Conservation (phyloP, 37 sponge, comb jelly and placozoan genomes). For the Bolinopsis microptera region DNA sequence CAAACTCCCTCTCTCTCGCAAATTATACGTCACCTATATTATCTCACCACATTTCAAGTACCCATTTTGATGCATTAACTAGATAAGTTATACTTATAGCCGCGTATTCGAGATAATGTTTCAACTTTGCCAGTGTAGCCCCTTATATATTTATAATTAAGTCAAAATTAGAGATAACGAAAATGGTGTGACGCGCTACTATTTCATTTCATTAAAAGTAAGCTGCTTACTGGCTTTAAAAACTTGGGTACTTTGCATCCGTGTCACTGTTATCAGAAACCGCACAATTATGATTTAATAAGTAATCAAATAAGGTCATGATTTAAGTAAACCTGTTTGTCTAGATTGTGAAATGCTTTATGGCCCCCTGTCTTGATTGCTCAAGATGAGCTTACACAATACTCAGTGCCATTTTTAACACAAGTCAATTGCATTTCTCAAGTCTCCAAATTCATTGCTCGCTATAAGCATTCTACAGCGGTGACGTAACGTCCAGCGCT, state of each 20-base stretch:
- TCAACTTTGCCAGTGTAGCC: too few species aligned
- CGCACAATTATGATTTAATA: neutral
- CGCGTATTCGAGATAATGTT: too few species aligned
- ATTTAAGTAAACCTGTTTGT: slow-evolving; percentile 1
- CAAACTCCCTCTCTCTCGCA: neutral
- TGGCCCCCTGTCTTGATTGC: slow-evolving; percentile 7
- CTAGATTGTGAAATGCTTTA: slow-evolving; percentile 28
- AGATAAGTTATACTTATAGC: too few species aligned
- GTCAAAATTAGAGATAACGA: too few species aligned
- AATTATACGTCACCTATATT: too few species aligned
- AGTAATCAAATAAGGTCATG: neutral
- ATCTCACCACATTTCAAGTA: too few species aligned
- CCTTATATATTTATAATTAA: too few species aligned
- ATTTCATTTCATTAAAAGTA: too few species aligned
- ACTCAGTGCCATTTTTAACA: neutral
- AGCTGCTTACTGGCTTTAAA: too few species aligned
- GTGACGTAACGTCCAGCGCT: slow-evolving; percentile 28
- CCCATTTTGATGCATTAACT: too few species aligned
- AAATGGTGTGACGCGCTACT: too few species aligned
- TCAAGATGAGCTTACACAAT: slow-evolving; percentile 8
- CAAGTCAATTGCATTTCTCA: slow-evolving; percentile 17
- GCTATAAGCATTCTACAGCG: neutral
- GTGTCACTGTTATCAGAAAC: neutral
- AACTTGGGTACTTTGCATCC: neutral
- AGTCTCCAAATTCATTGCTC: slow-evolving; percentile 20